Percentiles rank a stretch among this genome's conserved stretches.
Evolutionary conservation across 2,888 invertebrate species (phyloP).

Genomic region (Bhutanitis thaidina): DNA sequence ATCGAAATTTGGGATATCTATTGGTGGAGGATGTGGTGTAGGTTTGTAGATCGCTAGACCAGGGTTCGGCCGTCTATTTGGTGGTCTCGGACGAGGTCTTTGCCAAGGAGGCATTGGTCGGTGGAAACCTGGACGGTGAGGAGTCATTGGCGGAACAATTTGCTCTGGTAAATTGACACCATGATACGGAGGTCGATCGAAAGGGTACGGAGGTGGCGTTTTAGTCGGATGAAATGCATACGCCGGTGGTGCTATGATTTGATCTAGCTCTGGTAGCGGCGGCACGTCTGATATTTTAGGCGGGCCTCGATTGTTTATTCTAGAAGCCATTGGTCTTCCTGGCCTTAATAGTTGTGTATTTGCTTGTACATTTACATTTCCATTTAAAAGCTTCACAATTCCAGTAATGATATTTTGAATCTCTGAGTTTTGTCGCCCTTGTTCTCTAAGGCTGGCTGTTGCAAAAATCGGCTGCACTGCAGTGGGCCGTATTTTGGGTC

Average conservation of each 20-base stretch:
- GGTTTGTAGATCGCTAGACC: constrained; percentile 82
- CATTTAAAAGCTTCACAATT: constrained; percentile 92
- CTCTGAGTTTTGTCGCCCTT: constrained; percentile 78
- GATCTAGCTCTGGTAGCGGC: constrained; percentile 84
- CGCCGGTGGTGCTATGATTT: constrained; percentile 67
- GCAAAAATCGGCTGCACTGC: constrained; percentile 78
- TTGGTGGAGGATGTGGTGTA: constrained; percentile 68
- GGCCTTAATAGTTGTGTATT: constrained; percentile 84
- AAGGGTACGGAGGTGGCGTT: constrained; percentile 86
- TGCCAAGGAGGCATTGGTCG: constrained; percentile 84
- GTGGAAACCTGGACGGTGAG: constrained; percentile 79
- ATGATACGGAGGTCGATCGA: constrained; percentile 84
- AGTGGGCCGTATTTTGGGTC: constrained; percentile 82
- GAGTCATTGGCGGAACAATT: constrained; percentile 81
- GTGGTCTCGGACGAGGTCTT: constrained; percentile 79
- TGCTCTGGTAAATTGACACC: constrained; percentile 88
- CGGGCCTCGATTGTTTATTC: constrained; percentile 94
- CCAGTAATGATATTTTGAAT: constrained; percentile 95
- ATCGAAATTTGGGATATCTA: constrained; percentile 51
- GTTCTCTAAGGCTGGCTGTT: constrained; percentile 69
- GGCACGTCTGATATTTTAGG: constrained; percentile 90
- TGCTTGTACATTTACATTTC: constrained; percentile 91
- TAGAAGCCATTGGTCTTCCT: constrained; percentile 83
- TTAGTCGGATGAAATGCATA: constrained; percentile 69
- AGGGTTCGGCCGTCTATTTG: constrained; percentile 75